Evolutionary conservation across 2,113 vertebrate genomes (phyloP).

Genomic region (Pyxicephalus adspersus): DNA sequence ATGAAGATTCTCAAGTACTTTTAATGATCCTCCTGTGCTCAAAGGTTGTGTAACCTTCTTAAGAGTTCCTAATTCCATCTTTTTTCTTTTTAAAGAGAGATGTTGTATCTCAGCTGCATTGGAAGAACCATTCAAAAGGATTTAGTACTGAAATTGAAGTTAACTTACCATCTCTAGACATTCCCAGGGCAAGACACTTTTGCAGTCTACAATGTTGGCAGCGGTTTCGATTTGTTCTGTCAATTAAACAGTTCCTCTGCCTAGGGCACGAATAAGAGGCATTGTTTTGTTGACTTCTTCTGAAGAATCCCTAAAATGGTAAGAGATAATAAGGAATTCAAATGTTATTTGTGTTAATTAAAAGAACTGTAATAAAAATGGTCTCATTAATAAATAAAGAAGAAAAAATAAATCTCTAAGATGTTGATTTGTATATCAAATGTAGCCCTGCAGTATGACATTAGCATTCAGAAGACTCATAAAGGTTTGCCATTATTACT

Average conservation of each 20-base stretch:
- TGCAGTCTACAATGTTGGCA: slow-evolving; percentile 99
- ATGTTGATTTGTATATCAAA: slow-evolving; percentile 28
- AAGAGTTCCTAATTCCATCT: slow-evolving; percentile 14
- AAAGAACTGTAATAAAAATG: background rate
- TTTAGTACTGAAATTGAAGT: slow-evolving; percentile 8
- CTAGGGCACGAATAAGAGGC: slow-evolving; percentile 97
- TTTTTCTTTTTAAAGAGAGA: slow-evolving; percentile 5
- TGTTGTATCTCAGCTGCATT: slow-evolving; percentile 1
- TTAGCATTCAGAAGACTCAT: slow-evolving; percentile 8
- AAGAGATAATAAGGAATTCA: slow-evolving; percentile 40
- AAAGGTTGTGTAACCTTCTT: slow-evolving; percentile 21
- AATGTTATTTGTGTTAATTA: slow-evolving; percentile 32
- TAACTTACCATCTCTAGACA: slow-evolving; percentile 96
- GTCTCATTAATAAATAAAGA: background rate
- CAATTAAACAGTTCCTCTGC: slow-evolving; percentile 99
- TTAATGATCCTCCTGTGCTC: slow-evolving; percentile 2
- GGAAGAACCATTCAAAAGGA: slow-evolving; percentile 29
- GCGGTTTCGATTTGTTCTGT: slow-evolving; percentile 98
- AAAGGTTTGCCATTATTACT: slow-evolving; percentile 5
- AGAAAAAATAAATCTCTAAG: background rate
- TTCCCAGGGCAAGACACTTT: slow-evolving; percentile 98
- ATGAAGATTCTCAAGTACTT: slow-evolving; percentile 2
- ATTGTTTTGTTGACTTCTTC: slow-evolving; percentile 98
- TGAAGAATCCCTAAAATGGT: slow-evolving; percentile 89
- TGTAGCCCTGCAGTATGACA: slow-evolving; percentile 18